Percentiles rank a stretch among this genome's conserved stretches.
phyloP scores from a whole-genome alignment of 2,113 vertebrate genomes.

The Rhynchomys soricoides region DNA sequence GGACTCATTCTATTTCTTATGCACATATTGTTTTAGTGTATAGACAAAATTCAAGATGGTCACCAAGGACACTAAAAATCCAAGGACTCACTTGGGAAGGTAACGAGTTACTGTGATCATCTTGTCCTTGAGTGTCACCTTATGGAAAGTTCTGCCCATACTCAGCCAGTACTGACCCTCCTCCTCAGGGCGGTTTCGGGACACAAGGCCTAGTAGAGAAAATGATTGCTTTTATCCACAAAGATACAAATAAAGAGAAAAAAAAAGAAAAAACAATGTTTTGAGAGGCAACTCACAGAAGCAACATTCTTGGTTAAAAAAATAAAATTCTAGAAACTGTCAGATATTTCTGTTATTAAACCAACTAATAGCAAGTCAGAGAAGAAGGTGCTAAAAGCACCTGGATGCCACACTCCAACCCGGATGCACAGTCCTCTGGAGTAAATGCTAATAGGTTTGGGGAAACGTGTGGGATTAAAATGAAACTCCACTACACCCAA shows the following conservation, averaged over 20 bases:
- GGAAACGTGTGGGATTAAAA: background rate
- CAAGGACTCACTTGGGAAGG: slow-evolving; percentile 94
- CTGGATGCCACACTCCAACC: background rate
- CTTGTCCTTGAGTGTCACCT: slow-evolving; percentile 97
- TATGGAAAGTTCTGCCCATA: slow-evolving; percentile 98
- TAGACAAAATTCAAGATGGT: background rate
- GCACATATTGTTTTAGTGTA: background rate
- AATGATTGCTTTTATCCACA: background rate
- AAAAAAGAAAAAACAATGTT: background rate
- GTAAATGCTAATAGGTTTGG: background rate
- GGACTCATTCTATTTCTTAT: background rate
- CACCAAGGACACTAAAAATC: background rate
- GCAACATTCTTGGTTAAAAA: background rate
- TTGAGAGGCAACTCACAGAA: background rate
- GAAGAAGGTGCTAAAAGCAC: background rate
- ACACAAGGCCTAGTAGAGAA: slow-evolving; percentile 91
- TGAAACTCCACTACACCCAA: background rate
- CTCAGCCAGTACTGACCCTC: slow-evolving; percentile 98
- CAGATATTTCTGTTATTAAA: slow-evolving; percentile 25
- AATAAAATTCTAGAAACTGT: background rate
- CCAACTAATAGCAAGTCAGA: background rate
- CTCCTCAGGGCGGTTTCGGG: slow-evolving; percentile 92
- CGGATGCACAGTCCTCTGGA: background rate
- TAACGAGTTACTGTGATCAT: slow-evolving; percentile 99
- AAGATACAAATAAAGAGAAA: slow-evolving; percentile 7